Evolutionary conservation across 2,888 invertebrate genomes (phyloP), one percentile per base, ranked within the genome.

Genomic region (Cerastis rubricosa): DNA sequence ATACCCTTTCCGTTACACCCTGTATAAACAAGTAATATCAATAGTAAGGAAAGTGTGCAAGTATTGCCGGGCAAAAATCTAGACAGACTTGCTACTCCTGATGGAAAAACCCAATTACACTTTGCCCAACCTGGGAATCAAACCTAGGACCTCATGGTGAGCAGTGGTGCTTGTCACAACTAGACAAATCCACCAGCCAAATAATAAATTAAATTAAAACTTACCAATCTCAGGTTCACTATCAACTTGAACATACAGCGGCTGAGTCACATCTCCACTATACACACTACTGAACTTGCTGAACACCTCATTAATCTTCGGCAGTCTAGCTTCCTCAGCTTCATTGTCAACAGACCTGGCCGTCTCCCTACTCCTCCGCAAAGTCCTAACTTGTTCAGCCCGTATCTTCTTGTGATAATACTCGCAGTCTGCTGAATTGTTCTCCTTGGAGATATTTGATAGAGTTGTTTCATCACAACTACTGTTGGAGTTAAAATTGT

Each of bases 371-470:
- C 78, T 83, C 2, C 47, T 71, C 19, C 49, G 74, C 14, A 54
- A 65, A 17, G 78, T 86, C 61, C 89, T 85, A 0, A 92, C 86
- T 76, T 92, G 90, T 51, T 94, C 93, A 0, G 90, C 88, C 7
- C 92, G 86, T 2, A 93, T 92, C 75, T 93, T 93, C 82, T 94
- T 94, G 64, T 94, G 94, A 76, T 91, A 93, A 71, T 94, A 93
- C 12, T 89, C 89, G 0, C 90, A 83, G 17, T 83, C 49, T 29
- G 7, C 68, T 7, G 68, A 59, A 14, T 76, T 25, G 54, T 66
- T 78, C 0, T 81, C 71, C 59, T 63, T 74, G 9, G 75, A 82
- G n/a, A 57, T 63, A 69, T 74, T 76, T 25, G 74, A 66, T 1
- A 78, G 17, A 25, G 77, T 76, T 0, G 63, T 67, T 12, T 82